Conservation (phyloP, 2,888 invertebrate genomes). For the Thymelicus acteon region DNA sequence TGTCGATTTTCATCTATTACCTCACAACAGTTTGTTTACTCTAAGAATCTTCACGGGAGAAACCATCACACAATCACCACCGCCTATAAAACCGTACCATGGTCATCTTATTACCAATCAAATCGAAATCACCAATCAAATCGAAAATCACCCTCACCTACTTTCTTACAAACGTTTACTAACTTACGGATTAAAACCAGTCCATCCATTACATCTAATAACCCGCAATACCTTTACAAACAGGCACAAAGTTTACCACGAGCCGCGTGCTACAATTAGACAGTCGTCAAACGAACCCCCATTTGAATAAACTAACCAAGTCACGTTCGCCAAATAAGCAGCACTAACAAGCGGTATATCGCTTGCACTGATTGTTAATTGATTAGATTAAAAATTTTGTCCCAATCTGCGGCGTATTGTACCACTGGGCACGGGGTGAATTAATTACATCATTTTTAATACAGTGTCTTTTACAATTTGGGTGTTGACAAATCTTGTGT, state of each 20-base stretch:
- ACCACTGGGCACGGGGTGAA: slow-evolving; percentile 60
- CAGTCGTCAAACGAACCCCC: slow-evolving; percentile 74
- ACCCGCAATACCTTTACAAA: slow-evolving; percentile 27
- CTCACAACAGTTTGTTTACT: too few species aligned
- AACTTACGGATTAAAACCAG: too few species aligned
- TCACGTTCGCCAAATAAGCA: slow-evolving; percentile 83
- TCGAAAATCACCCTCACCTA: too few species aligned
- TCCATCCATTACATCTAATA: too few species aligned
- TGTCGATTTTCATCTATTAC: too few species aligned
- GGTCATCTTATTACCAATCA: too few species aligned
- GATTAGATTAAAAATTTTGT: slow-evolving; percentile 84
- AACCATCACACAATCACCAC: too few species aligned
- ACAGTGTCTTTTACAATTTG: slow-evolving; percentile 79
- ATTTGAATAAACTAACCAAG: slow-evolving; percentile 75
- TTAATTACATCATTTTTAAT: slow-evolving; percentile 75
- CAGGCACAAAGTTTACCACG: slow-evolving; percentile 59
- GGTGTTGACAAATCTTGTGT: slow-evolving; percentile 61
- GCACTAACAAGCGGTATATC: slow-evolving; percentile 83
- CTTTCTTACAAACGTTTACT: too few species aligned
- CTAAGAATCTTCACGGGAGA: too few species aligned
- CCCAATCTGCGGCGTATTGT: slow-evolving; percentile 77
- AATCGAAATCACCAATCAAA: too few species aligned
- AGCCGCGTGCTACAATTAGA: slow-evolving; percentile 58
- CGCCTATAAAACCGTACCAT: too few species aligned
- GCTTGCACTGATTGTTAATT: slow-evolving; percentile 85